Evolutionary conservation across 2,888 invertebrate genomes (phyloP).

Genomic region (Meteorus colon): DNA sequence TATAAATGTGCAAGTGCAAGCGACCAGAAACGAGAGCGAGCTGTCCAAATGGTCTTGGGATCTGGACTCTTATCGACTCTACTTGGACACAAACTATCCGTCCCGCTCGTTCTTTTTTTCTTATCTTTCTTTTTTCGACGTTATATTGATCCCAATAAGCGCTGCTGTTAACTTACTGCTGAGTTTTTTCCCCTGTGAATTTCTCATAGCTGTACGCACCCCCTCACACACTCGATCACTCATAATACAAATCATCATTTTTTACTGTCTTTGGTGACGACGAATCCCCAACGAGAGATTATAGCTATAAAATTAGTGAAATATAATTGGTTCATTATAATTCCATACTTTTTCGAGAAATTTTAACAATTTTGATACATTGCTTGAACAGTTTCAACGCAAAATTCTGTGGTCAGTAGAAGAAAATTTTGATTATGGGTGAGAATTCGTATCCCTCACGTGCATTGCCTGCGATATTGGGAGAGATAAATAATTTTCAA

Average conservation of each 20-base stretch:
- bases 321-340: too few relatives aligned
- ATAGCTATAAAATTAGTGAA: too few relatives aligned
- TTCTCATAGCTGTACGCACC: neutral
- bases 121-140: neutral
- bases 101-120: neutral
- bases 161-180: neutral
- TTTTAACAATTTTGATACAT: too few relatives aligned
- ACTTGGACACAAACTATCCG: conserved; percentile 6
- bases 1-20: neutral
- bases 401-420: neutral
- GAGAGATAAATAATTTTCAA: too few relatives aligned
- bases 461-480: neutral
- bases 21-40: conserved; percentile 1
- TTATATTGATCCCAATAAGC: neutral
- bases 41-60: neutral
- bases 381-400: neutral
- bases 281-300: too few relatives aligned
- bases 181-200: neutral
- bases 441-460: neutral
- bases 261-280: too few relatives aligned
- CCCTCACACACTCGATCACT: neutral
- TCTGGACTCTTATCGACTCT: conserved; percentile 34
- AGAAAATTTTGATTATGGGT: neutral
- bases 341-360: too few relatives aligned
- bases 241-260: neutral